Conservation (phyloP, 1,140 invertebrate species). For the Euglossa dilemma region DNA sequence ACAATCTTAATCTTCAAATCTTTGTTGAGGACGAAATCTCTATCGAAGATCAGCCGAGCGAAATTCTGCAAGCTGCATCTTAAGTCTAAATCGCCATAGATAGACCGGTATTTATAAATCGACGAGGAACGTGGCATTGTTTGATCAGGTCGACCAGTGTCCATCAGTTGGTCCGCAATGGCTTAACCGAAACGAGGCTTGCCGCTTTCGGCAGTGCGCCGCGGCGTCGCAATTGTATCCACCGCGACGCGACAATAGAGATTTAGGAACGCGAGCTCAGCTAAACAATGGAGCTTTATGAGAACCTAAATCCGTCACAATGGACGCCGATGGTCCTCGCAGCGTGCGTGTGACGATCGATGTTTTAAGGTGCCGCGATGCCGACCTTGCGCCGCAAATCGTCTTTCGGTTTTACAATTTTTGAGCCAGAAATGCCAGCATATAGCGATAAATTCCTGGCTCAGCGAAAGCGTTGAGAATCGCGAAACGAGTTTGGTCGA, state of each 20-base stretch:
- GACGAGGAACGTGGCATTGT: slow-evolving; percentile 41
- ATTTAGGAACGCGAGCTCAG: slow-evolving; percentile 77
- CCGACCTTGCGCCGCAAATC: slow-evolving; percentile 18
- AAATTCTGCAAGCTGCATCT: too few relatives aligned
- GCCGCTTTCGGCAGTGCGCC: slow-evolving; percentile 61
- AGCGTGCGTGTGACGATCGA: slow-evolving; percentile 53
- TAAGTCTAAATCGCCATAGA: too few relatives aligned
- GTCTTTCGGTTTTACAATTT: slow-evolving; percentile 5
- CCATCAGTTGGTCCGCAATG: slow-evolving; percentile 65
- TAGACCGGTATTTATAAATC: background rate
- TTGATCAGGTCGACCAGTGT: slow-evolving; percentile 46
- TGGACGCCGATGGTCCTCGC: slow-evolving; percentile 56
- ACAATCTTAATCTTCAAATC: too few relatives aligned
- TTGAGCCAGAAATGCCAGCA: background rate
- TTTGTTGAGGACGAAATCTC: too few relatives aligned
- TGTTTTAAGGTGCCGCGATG: slow-evolving; percentile 56
- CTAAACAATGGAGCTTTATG: slow-evolving; percentile 78
- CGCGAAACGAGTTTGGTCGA: background rate
- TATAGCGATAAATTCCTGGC: background rate
- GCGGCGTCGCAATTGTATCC: slow-evolving; percentile 70
- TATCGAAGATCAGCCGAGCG: too few relatives aligned
- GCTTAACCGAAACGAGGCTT: slow-evolving; percentile 64
- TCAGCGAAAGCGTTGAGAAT: background rate
- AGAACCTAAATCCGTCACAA: slow-evolving; percentile 75
- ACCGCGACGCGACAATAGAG: slow-evolving; percentile 71